Base-by-base conservation (phyloP, 2,888 invertebrate species). In the Plagiodera versicolora region DNA sequence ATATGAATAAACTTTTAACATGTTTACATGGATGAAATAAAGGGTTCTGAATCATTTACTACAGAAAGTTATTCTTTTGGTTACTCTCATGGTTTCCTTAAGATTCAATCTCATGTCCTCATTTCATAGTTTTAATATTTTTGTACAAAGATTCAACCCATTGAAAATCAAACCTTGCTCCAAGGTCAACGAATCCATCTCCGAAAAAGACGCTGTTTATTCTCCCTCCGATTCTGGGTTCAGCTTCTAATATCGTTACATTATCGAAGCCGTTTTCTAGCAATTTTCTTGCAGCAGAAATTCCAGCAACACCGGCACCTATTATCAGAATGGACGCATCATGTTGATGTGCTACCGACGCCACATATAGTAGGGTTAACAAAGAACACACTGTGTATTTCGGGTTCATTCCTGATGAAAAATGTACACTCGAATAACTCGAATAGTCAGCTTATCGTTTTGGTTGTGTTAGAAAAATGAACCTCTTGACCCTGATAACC, bases 241-340 rank as follows among this genome's bases (percentile, higher is more conserved):
- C 75, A 4, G 78, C 79, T 68, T 79, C 79, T 39, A 79, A 73
- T 58, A 87, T 77, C 8, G 73, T 79, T 6, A 87, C 69, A 70
- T 84, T 78, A 20, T 73, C 69, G 11, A 82, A 74, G 11, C 81
- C 81, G 66, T 77, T 78, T 67, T 82, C 77, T 5, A 81, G 62
- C 11, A 86, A 73, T 60, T 77, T 78, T 9, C 79, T 75, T 9
- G 84, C 85, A n/a, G 85, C 84, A 11, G 85, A 82, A 45, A 85
- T 77, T 17, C 61, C 62, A 49, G 60, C 48, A 44, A 49, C 45
- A 47, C 65, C 65, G 18, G 65, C 65, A 9, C 65, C 70, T 30
- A 64, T 44, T 20, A 65, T 59, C 11, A 61, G 24, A 32, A 61
- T 47, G 9, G 53, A 24, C 1, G 53, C 61, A 60, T 70, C 70